Evolutionary conservation across 2,113 vertebrate species (phyloP), one percentile per base, ranked within the genome.

Genomic region (Osmerus mordax): DNA sequence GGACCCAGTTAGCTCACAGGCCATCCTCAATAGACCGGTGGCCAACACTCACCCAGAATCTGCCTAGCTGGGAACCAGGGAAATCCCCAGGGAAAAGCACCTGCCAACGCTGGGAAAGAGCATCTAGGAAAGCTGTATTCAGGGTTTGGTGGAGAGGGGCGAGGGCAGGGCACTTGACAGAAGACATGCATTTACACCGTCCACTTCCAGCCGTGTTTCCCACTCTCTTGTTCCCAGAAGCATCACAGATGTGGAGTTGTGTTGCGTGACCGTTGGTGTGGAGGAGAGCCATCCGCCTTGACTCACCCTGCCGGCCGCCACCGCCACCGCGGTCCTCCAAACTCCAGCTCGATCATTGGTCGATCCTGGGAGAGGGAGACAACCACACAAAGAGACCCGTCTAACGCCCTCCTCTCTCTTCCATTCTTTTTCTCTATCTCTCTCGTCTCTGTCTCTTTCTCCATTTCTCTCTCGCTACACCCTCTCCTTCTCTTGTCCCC

Each of bases 1-100:
- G 86, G 88, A 87, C 84, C 89, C 28, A 54, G 61, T 81, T 70
- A 74, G 82, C 81, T 89, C 86, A 77, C 67, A 86, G 87, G 87
- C 83, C 89, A 87, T 84, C 84, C 67, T 85, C 83, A 82, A 84
- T 82, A 72, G 79, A 80, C 77, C 78, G 67, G 78, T n/a, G 21
- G 69, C 74, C 75, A 71, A 73, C 81, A 75, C 81, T 85, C 73
- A 71, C 80, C 84, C 73, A 66, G 75, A 76, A 69, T 71, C 66
- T 73, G 81, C 79, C 83, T 81, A 76, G 81, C 83, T 84, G 78
- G 84, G 84, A 83, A 84, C 28, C 67, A 47, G 72, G 84, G 75
- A 77, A 77, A 67, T 78, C 74, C 71, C 69, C 73, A 8, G 60
- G 75, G 70, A 56, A 72, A 67, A 83, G 69, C 74, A 78, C 73